Percentiles rank a stretch among this genome's conserved stretches.
Evolutionary conservation across 2,113 vertebrate genomes (phyloP).

Genomic region (Eulacestoma nigropectus): DNA sequence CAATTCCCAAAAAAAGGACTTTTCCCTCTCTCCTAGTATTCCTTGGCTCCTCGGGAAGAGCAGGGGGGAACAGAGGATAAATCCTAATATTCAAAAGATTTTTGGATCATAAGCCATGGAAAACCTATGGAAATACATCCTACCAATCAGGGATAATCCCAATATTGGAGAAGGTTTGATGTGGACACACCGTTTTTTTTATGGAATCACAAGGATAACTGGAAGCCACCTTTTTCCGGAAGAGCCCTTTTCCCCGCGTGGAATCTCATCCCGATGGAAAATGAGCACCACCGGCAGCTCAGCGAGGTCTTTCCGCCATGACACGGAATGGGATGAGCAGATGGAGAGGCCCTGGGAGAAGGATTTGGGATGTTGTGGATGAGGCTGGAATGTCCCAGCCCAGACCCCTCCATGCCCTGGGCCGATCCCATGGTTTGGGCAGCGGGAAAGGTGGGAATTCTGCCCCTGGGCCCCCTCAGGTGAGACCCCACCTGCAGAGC

Average conservation of each 20-base stretch:
- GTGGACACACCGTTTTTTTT: not conserved
- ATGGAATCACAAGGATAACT: not conserved
- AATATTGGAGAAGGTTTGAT: not conserved
- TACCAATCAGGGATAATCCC: not conserved
- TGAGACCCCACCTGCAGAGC: too few species aligned
- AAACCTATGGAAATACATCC: not conserved
- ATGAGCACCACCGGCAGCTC: not conserved
- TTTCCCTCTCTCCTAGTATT: not conserved
- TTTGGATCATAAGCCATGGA: not conserved
- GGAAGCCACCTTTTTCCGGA: not conserved
- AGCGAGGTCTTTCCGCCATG: too few species aligned
- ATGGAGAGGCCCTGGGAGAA: not conserved
- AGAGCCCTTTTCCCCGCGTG: not conserved
- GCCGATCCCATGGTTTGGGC: not conserved
- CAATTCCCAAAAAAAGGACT: not conserved
- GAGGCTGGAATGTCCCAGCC: not conserved
- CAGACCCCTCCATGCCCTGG: not conserved
- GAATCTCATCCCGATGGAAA: not conserved
- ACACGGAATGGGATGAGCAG: not conserved
- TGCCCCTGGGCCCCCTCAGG: not conserved
- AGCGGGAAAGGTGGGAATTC: not conserved
- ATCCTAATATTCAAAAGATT: not conserved
- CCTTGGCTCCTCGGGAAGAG: not conserved
- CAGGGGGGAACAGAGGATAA: not conserved
- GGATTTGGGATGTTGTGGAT: not conserved